Evolutionary conservation across 2,113 vertebrate genomes (phyloP), one percentile per base, ranked within the genome.

Genomic region (Hylia prasina): DNA sequence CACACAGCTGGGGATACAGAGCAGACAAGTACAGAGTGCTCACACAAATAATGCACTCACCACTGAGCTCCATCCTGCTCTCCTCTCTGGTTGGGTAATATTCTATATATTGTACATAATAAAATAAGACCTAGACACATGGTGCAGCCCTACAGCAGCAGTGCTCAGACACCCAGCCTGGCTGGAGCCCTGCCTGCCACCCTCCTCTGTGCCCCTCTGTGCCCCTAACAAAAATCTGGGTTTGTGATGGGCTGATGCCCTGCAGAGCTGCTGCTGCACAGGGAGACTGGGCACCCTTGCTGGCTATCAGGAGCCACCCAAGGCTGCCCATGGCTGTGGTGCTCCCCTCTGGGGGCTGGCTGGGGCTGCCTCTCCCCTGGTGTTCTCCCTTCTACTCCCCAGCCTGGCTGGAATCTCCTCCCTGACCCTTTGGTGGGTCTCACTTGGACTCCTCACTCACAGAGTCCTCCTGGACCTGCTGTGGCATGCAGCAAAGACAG

Each of bases 401-500:
- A 61, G 48, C 3, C 1, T 2, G 24, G 69, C 54, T 4, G 35
- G 21, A 24, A n/a, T 21, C 53, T 72, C 40, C 81, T 72, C 30
- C 64, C 23, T 9, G 2, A 45, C n/a, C 28, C 58, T 71, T 15
- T 1, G 3, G 14, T 3, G 30, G 16, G 15, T 65, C 58, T 45
- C 11, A 24, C 22, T 22, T 4, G 5, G 20, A 35, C 2, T 5
- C 37, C 23, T 47, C 31, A 4, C 35, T 30, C 0, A 0, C 30
- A 3, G 30, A 53, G 13, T 65, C 60, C 23, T 53, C n/a, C 66
- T 4, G 10, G 63, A 79, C 45, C n/a, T 40, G 76, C 45, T 37
- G 37, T 14, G 45, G 57, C 71, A 89, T 30, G 47, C 27, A 61
- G 86, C 64, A 50, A 60, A 53, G 39, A 28, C 1, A 4, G n/a